Base-by-base conservation (phyloP, 2,888 invertebrate species). In the Barypeithes pellucidus region DNA sequence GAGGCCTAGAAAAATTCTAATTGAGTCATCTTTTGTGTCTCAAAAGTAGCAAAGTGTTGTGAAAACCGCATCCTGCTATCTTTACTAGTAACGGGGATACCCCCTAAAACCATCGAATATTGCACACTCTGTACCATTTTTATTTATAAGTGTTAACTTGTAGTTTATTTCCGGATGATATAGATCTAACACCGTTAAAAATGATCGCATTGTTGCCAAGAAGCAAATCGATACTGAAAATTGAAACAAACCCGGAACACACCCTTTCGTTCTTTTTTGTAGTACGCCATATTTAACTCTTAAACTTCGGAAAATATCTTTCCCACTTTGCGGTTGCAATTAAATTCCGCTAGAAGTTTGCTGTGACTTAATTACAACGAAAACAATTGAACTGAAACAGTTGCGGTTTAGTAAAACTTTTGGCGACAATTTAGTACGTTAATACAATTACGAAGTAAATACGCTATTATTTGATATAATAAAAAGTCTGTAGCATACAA, bases 361-460 rank as follows among this genome's bases (percentile, higher is more conserved):
- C 43, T 43, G 43, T 43, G 43, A 43, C 43, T 43, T 43, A 43
- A 16, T 43, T 43, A 16, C 43, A 43, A 43, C 16, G 14, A 43
- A 43, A 43, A 43, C 43, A 43, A 43, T 43, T 43, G 43, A 43
- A 43, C 43, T 43, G 43, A 43, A 43, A 43, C 43, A 43, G 16
- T 43, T 14, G 14, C 7, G 16, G 43, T 43, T 43, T 43, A 43
- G 16, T 43, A 43, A 16, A 16, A 43, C 43, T 43, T 43, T 43
- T 16, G 16, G 43, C 16, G 16, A 16, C 43, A 43, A 43, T 41
- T 14, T 16, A 16, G 16, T n/a, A 43, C 43, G 43, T 43, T 39
- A 39, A 39, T 12, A n/a, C 12, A 39, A 39, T 39, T 39, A 39
- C 39, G 12, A 3, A n/a, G 39, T 39, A n/a, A 39, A 50, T 50